Evolutionary conservation across 2,113 vertebrate species (phyloP), one percentile per base, ranked within the genome.

Genomic region (Pimephales promelas): DNA sequence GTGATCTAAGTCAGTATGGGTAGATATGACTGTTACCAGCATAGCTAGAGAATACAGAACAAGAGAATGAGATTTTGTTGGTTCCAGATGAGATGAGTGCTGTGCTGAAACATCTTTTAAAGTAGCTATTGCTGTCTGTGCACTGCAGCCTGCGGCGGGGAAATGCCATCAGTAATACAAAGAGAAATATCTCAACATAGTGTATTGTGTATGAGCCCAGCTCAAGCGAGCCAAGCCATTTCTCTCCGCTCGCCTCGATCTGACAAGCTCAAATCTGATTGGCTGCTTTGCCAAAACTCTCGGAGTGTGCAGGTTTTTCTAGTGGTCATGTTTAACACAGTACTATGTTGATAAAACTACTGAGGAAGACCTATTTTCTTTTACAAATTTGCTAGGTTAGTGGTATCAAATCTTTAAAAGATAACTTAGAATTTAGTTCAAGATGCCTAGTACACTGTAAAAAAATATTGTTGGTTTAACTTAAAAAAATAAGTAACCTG

Each of bases 101-200:
- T 77, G 73, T 83, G 81, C 78, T 47, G 81, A 82, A 87, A 90
- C 91, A 92, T 93, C 84, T 90, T 94, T 93, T 93, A 92, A 90
- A 90, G 88, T 85, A 84, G 87, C 89, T 87, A 83, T 86, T 88
- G 2, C 89, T 92, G 90, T 93, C 91, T 93, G 86, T 83, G 87
- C 31, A 62, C 85, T 76, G 36, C 36, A 62, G 76, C 76, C 76
- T 28, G 56, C 86, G 89, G 88, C 88, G 87, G 88, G 85, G 90
- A 90, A 90, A 87, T 91, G 90, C 91, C 91, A 91, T 92, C 90
- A 91, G 87, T 83, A 56, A 90, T 90, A 89, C 89, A 88, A 83
- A 86, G 87, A 56, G 85, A 90, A 91, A 91, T 92, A 93, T 61
- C 76, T 61, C 56, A 61, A 45, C 76, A 45, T 79, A 26, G 56